Evolutionary conservation across 2,113 vertebrate species (phyloP).

Genomic region (Heterocephalus glaber): DNA sequence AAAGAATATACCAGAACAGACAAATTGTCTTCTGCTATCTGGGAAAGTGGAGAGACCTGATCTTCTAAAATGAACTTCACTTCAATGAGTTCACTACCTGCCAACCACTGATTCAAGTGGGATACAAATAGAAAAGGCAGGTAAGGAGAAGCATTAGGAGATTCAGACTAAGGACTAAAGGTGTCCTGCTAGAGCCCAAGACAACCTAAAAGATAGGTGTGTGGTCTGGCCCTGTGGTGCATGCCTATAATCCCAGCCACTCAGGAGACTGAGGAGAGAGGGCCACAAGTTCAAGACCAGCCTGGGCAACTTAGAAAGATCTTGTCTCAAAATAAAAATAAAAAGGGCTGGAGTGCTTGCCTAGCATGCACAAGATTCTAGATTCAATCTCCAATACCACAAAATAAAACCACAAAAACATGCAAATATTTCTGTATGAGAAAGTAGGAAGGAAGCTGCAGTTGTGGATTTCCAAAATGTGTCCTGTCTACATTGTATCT

Average conservation of each 20-base stretch:
- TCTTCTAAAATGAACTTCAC: no score
- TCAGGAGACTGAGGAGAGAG: background rate
- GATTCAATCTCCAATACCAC: background rate
- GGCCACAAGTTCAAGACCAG: background rate
- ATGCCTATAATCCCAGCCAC: background rate
- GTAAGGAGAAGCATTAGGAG: background rate
- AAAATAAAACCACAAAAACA: background rate
- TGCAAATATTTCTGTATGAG: background rate
- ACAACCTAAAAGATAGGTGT: background rate
- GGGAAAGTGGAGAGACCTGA: conserved; percentile 7
- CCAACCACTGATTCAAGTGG: background rate
- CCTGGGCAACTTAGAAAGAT: background rate
- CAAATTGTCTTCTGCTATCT: conserved; percentile 32
- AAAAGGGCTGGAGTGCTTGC: background rate
- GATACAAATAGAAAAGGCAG: background rate
- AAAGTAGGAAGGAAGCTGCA: background rate
- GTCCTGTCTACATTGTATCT: background rate
- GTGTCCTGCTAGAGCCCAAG: background rate
- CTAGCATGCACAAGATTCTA: background rate
- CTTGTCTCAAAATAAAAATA: background rate
- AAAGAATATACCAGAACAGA: background rate
- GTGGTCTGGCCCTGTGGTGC: background rate
- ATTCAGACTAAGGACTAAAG: background rate
- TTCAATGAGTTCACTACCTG: conserved; percentile 14
- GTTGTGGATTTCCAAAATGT: background rate